A percentile compares a stretch with the other conserved stretches of the same genome.
Evolutionary conservation across 2,888 invertebrate species (phyloP).

Genomic region (Frankliniella fusca): DNA sequence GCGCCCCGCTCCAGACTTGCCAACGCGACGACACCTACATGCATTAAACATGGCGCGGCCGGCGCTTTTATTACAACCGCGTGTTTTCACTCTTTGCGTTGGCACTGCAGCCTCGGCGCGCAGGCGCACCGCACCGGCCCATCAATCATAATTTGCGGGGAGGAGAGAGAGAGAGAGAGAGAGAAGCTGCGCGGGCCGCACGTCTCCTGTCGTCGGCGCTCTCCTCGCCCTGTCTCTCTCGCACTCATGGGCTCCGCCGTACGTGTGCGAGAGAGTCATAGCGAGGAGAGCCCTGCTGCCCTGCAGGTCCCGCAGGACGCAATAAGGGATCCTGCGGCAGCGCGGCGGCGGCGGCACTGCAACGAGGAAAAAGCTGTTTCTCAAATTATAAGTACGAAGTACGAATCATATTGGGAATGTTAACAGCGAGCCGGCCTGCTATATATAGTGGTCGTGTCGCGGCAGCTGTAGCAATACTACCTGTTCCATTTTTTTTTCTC

Average conservation of each 20-base stretch:
- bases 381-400: conserved; percentile 21
- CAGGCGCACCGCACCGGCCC: background rate
- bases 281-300: too few relatives aligned
- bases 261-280: too few relatives aligned
- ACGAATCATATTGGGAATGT: background rate
- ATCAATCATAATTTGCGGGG: conserved; percentile 17
- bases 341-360: background rate
- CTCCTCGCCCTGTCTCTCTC: too few relatives aligned
- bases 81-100: background rate
- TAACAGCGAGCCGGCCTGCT: background rate
- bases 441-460: conserved; percentile 9
- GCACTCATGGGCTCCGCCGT: too few relatives aligned
- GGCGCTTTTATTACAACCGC: conserved; percentile 7
- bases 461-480: background rate
- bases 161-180: background rate
- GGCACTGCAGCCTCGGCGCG: background rate
- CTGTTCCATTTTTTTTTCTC: too few relatives aligned
- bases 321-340: background rate
- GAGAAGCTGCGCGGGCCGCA: background rate
- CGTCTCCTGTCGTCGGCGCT: background rate
- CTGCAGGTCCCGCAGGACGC: too few relatives aligned
- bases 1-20: background rate
- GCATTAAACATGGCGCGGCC: background rate
- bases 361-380: background rate
- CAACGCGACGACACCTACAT: conserved; percentile 16